Evolutionary conservation across 2,797 vertebrate species (phyloP).

Genomic region (Sphenopsis melanotis): DNA sequence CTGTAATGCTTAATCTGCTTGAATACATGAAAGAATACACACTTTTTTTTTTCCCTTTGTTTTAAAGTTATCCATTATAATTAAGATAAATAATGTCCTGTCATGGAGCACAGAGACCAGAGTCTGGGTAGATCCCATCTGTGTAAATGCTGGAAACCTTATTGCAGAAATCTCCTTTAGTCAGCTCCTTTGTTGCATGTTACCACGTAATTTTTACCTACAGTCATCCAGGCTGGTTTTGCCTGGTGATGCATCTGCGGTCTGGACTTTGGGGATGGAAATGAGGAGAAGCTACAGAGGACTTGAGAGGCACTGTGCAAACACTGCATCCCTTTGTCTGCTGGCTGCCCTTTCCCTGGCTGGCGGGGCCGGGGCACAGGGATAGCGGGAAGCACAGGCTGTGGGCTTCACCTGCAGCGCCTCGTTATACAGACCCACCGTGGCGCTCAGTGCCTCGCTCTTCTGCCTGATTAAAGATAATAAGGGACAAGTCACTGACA

Average conservation of each 20-base stretch:
- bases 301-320: neutral
- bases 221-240: neutral
- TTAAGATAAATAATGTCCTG: constrained; percentile 14
- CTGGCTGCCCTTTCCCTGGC: neutral
- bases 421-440: neutral
- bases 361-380: rapidly evolving
- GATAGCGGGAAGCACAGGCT: neutral
- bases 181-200: neutral
- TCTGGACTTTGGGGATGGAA: neutral
- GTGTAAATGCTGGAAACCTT: neutral
- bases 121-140: neutral
- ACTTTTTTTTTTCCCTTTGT: rapidly evolving
- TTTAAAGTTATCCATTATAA: neutral
- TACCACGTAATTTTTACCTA: constrained; percentile 29
- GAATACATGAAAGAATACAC: neutral
- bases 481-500: neutral
- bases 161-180: constrained; percentile 25
- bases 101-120: neutral
- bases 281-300: neutral
- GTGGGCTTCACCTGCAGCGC: constrained; percentile 14
- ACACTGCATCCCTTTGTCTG: neutral
- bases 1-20: neutral
- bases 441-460: neutral
- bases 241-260: neutral
- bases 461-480: constrained; percentile 52